Percentiles rank a stretch among this genome's conserved stretches.
Evolutionary conservation across 2,888 invertebrate genomes (phyloP).

Genomic region (Cinara cedri): DNA sequence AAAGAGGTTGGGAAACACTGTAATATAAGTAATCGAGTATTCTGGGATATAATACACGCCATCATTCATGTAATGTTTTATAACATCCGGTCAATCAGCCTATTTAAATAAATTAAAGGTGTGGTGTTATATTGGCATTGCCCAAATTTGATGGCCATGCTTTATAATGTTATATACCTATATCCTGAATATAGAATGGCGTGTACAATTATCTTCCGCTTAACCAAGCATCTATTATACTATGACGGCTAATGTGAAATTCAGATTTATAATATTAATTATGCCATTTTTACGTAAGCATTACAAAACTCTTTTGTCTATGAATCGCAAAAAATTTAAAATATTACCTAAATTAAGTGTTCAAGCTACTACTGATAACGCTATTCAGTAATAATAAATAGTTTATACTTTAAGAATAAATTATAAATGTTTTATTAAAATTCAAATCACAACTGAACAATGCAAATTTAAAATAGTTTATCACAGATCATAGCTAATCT

Average conservation of each 20-base stretch:
- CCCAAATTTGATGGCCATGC: conserved; percentile 38
- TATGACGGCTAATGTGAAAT: neutral
- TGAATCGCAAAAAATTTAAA: too few relatives aligned
- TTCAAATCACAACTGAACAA: too few relatives aligned
- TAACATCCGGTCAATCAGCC: conserved; percentile 23
- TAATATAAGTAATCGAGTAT: neutral
- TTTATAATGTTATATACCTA: neutral
- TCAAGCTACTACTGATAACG: too few relatives aligned
- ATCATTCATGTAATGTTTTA: neutral
- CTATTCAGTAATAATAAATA: too few relatives aligned
- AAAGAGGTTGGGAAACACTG: too few relatives aligned
- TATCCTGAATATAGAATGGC: neutral
- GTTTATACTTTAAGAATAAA: too few relatives aligned
- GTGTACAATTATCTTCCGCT: neutral
- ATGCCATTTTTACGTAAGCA: too few relatives aligned
- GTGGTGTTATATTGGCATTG: conserved; percentile 36
- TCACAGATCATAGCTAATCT: too few relatives aligned
- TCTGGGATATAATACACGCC: neutral
- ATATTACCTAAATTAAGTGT: too few relatives aligned
- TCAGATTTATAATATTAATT: neutral
- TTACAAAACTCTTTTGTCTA: too few relatives aligned
- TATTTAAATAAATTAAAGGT: conserved; percentile 28
- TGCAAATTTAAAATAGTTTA: too few relatives aligned
- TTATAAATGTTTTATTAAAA: too few relatives aligned
- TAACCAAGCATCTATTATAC: neutral